Percentiles rank a stretch among this genome's conserved stretches.
Evolutionary conservation across 2,888 invertebrate species (phyloP).

Genomic region (Tinea trinotella): DNA sequence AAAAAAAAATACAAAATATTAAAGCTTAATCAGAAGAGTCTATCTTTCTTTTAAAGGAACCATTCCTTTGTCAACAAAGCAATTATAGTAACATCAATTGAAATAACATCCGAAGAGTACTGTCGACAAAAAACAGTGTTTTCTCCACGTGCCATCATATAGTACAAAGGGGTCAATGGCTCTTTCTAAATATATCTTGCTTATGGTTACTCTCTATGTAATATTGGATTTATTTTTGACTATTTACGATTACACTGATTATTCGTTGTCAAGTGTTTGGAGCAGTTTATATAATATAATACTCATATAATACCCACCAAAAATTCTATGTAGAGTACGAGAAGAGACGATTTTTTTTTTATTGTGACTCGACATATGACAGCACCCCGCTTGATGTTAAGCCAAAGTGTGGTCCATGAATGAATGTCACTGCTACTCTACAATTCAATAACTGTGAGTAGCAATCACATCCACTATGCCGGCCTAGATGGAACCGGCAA

Average conservation of each 20-base stretch:
- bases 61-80: background rate
- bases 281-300: background rate
- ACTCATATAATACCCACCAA: too few relatives aligned
- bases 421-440: too few relatives aligned
- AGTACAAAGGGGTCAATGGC: constrained; percentile 42
- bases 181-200: constrained; percentile 23
- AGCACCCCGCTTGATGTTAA: too few relatives aligned
- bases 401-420: too few relatives aligned
- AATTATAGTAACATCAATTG: background rate
- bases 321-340: too few relatives aligned
- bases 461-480: too few relatives aligned
- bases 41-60: background rate
- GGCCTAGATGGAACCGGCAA: too few relatives aligned
- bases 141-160: constrained; percentile 39
- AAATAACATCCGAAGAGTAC: background rate
- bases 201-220: constrained; percentile 17
- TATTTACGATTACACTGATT: constrained; percentile 14
- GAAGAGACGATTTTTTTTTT: too few relatives aligned
- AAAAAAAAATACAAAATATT: too few relatives aligned
- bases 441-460: too few relatives aligned
- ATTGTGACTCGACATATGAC: too few relatives aligned
- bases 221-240: constrained; percentile 13
- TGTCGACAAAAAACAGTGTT: background rate
- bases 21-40: too few relatives aligned
- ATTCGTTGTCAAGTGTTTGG: constrained; percentile 13